These are phyloP conservation scores for Calliphora vomitoria DNA, from an alignment of 2,888 invertebrate genomes.

Conservation along the genomic window DNA sequence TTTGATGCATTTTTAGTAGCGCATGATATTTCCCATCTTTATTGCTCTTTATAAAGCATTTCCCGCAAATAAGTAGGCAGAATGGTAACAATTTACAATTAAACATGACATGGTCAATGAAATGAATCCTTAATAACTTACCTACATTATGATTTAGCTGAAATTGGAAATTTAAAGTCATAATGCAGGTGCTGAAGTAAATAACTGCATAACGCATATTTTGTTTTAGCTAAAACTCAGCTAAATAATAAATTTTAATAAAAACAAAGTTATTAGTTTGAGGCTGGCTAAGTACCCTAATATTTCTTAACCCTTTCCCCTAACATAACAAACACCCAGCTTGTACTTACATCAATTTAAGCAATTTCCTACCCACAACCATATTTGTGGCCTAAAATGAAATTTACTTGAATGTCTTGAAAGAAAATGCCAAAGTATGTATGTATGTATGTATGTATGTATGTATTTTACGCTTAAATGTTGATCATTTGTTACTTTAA, in stretches of 20 bases:
- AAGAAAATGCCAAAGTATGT: background rate
- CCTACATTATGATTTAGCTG: background rate
- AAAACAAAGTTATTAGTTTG: background rate
- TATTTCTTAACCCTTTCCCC: no score
- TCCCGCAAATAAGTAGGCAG: background rate
- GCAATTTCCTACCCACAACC: background rate
- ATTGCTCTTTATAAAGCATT: background rate
- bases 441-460: background rate
- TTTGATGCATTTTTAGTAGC: background rate
- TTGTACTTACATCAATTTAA: no score
- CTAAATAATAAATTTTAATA: background rate
- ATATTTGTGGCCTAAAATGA: constrained; percentile 3
- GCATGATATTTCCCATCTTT: background rate
- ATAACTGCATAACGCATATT: no score
- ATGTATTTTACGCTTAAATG: constrained; percentile 12
- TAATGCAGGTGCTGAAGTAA: background rate
- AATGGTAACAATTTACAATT: background rate
- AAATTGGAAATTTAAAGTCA: background rate
- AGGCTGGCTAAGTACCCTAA: background rate
- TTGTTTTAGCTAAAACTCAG: background rate
- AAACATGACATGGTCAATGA: background rate
- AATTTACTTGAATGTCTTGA: constrained; percentile 26
- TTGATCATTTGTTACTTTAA: constrained; percentile 67
- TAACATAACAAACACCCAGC: background rate
- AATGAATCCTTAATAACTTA: background rate